A percentile compares a stretch with the other conserved stretches of the same genome.
Evolutionary conservation across 1,140 invertebrate species (phyloP).

Genomic region (Agrilus planipennis): DNA sequence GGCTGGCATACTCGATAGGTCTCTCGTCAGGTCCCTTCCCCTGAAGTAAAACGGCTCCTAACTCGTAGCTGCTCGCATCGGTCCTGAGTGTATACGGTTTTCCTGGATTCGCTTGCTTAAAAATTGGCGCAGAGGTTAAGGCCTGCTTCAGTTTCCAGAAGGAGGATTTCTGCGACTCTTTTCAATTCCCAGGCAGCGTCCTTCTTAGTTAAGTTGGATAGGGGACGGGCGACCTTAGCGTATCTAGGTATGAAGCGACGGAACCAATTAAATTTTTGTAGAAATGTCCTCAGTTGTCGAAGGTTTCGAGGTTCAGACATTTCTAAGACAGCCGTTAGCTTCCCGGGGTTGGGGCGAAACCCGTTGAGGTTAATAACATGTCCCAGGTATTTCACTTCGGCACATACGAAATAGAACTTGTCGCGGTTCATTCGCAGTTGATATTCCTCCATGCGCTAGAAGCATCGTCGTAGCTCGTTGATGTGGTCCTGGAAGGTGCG

Average conservation of each 20-base stretch:
- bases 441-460: neutral
- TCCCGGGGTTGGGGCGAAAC: slow-evolving; percentile 28
- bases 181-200: too few species aligned
- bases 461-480: slow-evolving; percentile 9
- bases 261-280: slow-evolving; percentile 27
- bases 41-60: too few species aligned
- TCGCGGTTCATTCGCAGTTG: neutral
- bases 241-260: slow-evolving; percentile 29
- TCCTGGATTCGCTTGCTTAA: too few species aligned
- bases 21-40: too few species aligned
- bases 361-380: slow-evolving; percentile 25
- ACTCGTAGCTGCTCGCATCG: too few species aligned
- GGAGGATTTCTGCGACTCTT: too few species aligned
- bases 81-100: too few species aligned
- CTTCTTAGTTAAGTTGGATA: neutral
- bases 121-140: too few species aligned
- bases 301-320: slow-evolving; percentile 7
- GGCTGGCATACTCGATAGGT: too few species aligned
- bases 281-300: slow-evolving; percentile 1
- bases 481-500: slow-evolving; percentile 30
- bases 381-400: slow-evolving; percentile 28
- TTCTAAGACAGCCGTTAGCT: slow-evolving; percentile 16
- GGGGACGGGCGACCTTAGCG: neutral
- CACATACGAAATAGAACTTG: slow-evolving; percentile 29
- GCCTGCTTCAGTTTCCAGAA: too few species aligned